phyloP scores from a whole-genome alignment of 2,113 vertebrate species.

The Pagrus major region DNA sequence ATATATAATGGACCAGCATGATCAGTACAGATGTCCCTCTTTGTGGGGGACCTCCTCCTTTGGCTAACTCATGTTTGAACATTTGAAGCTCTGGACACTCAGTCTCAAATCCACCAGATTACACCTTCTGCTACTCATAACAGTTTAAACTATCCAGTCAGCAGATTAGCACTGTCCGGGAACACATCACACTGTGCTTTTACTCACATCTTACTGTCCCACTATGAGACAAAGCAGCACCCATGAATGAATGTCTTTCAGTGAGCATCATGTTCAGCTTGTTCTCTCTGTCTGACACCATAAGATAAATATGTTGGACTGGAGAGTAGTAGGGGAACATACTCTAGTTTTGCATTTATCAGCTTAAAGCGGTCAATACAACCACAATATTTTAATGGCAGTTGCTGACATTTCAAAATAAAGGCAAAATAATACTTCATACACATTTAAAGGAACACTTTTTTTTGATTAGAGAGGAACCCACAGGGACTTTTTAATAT shows the following conservation, averaged over 20 bases:
- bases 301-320: slow-evolving; percentile 46
- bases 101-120: slow-evolving; percentile 32
- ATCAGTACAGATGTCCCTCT: slow-evolving; percentile 31
- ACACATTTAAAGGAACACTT: slow-evolving; percentile 40
- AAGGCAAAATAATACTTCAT: slow-evolving; percentile 46
- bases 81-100: slow-evolving; percentile 25
- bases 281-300: slow-evolving; percentile 46
- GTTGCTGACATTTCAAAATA: slow-evolving; percentile 55
- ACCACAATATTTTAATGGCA: slow-evolving; percentile 45
- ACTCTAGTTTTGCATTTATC: slow-evolving; percentile 43
- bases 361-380: slow-evolving; percentile 44
- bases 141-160: slow-evolving; percentile 46
- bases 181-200: slow-evolving; percentile 54
- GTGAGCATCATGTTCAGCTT: slow-evolving; percentile 51
- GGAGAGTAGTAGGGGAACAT: slow-evolving; percentile 35
- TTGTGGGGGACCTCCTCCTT: slow-evolving; percentile 33
- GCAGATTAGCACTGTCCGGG: slow-evolving; percentile 38
- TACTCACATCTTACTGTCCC: slow-evolving; percentile 67
- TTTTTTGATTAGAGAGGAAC: slow-evolving; percentile 25
- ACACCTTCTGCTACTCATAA: slow-evolving; percentile 34
- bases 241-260: slow-evolving; percentile 71
- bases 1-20: slow-evolving; percentile 62
- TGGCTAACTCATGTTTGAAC: slow-evolving; percentile 45
- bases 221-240: slow-evolving; percentile 79
- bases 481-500: slow-evolving; percentile 28